A percentile compares a stretch with the other conserved stretches of the same genome.
Evolutionary conservation across 2,113 vertebrate species (phyloP).

Genomic region (rabbit (Oryctolagus cuniculus)): DNA sequence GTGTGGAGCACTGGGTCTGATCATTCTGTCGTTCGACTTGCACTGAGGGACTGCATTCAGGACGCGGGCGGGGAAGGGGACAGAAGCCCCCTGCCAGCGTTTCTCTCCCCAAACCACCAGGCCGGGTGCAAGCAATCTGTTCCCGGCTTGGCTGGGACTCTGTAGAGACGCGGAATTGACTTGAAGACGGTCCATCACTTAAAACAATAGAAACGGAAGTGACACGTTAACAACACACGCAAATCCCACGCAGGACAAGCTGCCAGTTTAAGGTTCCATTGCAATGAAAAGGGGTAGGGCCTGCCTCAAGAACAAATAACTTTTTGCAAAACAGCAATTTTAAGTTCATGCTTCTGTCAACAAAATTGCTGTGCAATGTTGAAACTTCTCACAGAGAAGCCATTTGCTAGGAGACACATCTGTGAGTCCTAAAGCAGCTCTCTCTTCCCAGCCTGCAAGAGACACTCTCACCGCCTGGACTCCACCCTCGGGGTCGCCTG

Average conservation of each 20-base stretch:
- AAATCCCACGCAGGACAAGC: background rate
- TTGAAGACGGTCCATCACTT: background rate
- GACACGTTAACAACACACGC: background rate
- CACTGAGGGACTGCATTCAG: background rate
- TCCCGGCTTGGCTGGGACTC: background rate
- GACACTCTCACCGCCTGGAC: background rate
- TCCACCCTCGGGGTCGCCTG: background rate
- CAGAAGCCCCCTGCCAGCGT: background rate
- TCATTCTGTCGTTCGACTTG: background rate
- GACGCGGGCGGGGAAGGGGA: background rate
- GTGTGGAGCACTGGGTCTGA: background rate
- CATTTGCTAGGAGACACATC: background rate
- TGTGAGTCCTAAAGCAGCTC: background rate
- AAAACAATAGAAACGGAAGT: slow-evolving; percentile 22
- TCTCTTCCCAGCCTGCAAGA: background rate
- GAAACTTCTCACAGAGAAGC: slow-evolving; percentile 51
- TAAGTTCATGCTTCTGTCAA: slow-evolving; percentile 65
- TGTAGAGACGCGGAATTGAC: background rate
- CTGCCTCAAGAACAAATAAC: slow-evolving; percentile 39
- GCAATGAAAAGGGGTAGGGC: slow-evolving; percentile 5
- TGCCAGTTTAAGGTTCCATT: slow-evolving; percentile 58
- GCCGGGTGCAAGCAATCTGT: rapidly evolving
- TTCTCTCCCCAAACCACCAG: background rate
- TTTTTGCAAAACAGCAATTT: slow-evolving; percentile 43
- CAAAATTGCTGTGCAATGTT: slow-evolving; percentile 64